These are phyloP conservation scores for Lacerta agilis DNA, from an alignment of 2,797 vertebrate species.

Conservation along the genomic window DNA sequence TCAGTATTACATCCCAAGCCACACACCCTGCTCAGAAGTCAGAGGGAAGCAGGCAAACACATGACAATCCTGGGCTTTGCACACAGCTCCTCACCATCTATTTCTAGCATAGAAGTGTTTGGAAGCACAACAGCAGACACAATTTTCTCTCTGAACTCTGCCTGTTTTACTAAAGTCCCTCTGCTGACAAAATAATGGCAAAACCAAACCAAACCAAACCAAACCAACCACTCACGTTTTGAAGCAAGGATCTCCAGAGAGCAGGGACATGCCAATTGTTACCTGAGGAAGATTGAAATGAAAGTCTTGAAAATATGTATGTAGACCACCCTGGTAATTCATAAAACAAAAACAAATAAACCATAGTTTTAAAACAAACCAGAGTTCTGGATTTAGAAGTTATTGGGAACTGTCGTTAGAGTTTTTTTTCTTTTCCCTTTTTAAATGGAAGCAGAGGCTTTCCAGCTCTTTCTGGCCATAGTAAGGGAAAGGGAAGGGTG, in stretches of 20 bases:
- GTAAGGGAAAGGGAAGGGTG: not conserved
- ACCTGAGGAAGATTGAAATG: slow-evolving; percentile 77
- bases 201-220: no score
- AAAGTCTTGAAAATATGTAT: not conserved
- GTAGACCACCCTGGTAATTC: no score
- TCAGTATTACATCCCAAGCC: not conserved
- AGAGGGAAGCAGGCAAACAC: not conserved
- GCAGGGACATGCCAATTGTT: slow-evolving; percentile 94
- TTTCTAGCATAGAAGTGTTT: no score
- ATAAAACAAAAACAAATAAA: not conserved
- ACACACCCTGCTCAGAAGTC: not conserved
- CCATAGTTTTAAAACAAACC: not conserved
- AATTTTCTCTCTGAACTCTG: no score
- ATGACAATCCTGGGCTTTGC: not conserved
- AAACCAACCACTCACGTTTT: slow-evolving; percentile 89
- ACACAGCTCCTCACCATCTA: not conserved
- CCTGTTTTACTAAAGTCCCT: no score
- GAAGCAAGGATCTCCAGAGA: slow-evolving; percentile 97
- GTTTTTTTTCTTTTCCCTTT: not conserved
- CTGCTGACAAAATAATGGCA: no score
- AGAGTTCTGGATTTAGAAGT: not conserved
- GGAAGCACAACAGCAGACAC: no score
- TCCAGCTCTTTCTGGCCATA: not conserved
- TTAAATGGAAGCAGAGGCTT: not conserved
- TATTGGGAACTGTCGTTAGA: not conserved